Percentiles rank a stretch among this genome's conserved stretches.
phyloP scores from a whole-genome alignment of 2,888 invertebrate genomes.

The Drosophila percnosoma region DNA sequence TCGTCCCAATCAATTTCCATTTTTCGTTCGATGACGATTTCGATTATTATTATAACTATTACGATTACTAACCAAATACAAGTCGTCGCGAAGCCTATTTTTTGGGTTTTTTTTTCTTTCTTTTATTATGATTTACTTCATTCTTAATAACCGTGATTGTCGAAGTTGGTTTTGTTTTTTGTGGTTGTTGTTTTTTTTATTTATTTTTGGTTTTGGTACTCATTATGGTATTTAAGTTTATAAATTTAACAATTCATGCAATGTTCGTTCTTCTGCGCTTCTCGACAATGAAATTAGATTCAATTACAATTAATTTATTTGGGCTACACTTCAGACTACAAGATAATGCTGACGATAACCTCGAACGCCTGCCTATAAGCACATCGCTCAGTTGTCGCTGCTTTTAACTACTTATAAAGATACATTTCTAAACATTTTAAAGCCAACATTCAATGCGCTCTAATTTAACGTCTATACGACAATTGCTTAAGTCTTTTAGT shows the following conservation, averaged over 20 bases:
- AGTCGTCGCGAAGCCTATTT: slow-evolving; percentile 35
- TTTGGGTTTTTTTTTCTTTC: not conserved
- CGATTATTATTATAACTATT: slow-evolving; percentile 5
- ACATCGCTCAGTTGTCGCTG: slow-evolving; percentile 29
- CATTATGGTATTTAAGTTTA: slow-evolving; percentile 24
- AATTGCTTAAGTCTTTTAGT: slow-evolving; percentile 84
- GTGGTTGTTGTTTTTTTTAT: not conserved
- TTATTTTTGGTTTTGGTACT: slow-evolving; percentile 1
- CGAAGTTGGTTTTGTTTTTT: slow-evolving; percentile 67
- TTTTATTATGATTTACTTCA: slow-evolving; percentile 45
- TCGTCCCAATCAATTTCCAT: slow-evolving; percentile 13
- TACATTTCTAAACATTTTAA: slow-evolving; percentile 65
- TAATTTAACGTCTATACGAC: slow-evolving; percentile 84
- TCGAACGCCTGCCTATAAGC: slow-evolving; percentile 25
- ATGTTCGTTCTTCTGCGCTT: slow-evolving; percentile 22
- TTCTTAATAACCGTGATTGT: slow-evolving; percentile 71
- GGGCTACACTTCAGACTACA: slow-evolving; percentile 63
- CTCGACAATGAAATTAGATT: slow-evolving; percentile 21
- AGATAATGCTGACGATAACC: slow-evolving; percentile 50
- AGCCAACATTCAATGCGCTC: slow-evolving; percentile 83
- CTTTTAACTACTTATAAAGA: slow-evolving; percentile 40
- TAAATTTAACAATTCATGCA: slow-evolving; percentile 22
- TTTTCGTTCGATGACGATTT: slow-evolving; percentile 3
- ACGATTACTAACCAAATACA: slow-evolving; percentile 36
- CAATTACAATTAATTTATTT: slow-evolving; percentile 19